phyloP scores from a whole-genome alignment of 2,797 vertebrate genomes.

The Paguma larvata region DNA sequence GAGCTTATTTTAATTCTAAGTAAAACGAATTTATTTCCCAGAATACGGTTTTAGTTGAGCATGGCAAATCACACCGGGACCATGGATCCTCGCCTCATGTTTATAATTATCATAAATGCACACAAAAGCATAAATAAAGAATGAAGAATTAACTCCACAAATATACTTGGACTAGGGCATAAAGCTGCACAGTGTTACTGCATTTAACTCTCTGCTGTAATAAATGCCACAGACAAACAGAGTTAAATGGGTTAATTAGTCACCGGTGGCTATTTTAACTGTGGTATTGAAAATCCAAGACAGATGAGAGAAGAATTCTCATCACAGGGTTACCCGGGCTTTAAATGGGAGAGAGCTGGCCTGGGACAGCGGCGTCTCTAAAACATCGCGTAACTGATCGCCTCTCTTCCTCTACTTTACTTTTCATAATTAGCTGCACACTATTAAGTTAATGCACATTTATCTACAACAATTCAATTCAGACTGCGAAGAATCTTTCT shows the following conservation, averaged over 20 bases:
- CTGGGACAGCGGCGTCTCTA: slow-evolving; percentile 48
- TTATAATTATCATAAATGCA: slow-evolving; percentile 39
- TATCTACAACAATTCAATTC: slow-evolving; percentile 91
- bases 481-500: slow-evolving; percentile 90
- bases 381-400: slow-evolving; percentile 82
- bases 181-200: not conserved
- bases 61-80: not conserved
- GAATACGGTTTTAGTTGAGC: not conserved
- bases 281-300: slow-evolving; percentile 57
- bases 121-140: slow-evolving; percentile 51
- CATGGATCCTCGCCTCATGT: not conserved
- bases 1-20: slow-evolving; percentile 49
- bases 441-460: slow-evolving; percentile 91
- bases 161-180: not conserved
- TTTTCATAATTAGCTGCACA: slow-evolving; percentile 89
- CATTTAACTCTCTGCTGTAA: slow-evolving; percentile 67
- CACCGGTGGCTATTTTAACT: slow-evolving; percentile 74
- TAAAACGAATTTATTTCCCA: slow-evolving; percentile 39
- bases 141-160: slow-evolving; percentile 40
- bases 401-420: slow-evolving; percentile 79
- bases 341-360: not conserved
- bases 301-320: slow-evolving; percentile 74
- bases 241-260: slow-evolving; percentile 82
- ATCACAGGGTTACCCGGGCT: slow-evolving; percentile 70
- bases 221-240: slow-evolving; percentile 74